Conservation (phyloP, 2,113 vertebrate species). For the Meles meles region DNA sequence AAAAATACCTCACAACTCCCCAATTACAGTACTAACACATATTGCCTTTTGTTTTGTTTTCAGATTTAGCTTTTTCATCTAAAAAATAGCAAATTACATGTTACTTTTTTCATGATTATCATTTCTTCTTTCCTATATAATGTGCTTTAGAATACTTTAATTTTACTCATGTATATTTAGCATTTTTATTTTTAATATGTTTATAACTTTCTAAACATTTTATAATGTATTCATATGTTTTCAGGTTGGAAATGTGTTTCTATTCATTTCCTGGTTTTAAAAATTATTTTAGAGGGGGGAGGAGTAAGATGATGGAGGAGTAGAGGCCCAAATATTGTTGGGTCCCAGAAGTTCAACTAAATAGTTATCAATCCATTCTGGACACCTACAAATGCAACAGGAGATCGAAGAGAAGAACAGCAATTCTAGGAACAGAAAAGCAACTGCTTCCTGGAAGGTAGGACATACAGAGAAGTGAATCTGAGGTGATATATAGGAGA, state of each 20-base stretch:
- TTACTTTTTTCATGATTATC: not conserved
- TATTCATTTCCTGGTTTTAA: not conserved
- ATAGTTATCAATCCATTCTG: no score
- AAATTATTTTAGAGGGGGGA: not conserved
- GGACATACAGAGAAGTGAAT: no score
- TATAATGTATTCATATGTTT: not conserved
- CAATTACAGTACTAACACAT: not conserved
- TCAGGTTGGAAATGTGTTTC: not conserved
- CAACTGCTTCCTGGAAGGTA: no score
- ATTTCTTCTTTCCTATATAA: slow-evolving; percentile 5
- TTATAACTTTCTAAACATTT: not conserved
- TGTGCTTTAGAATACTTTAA: not conserved
- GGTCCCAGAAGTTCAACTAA: no score
- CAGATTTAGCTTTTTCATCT: not conserved
- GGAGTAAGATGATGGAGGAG: no score
- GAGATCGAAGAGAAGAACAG: no score
- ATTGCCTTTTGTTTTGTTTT: not conserved
- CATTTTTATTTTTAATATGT: not conserved
- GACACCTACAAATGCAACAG: no score
- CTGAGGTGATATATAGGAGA: no score
- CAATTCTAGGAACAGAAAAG: no score
- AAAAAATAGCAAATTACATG: not conserved
- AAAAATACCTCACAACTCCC: not conserved
- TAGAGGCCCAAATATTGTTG: no score
- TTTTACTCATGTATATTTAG: not conserved